These are phyloP conservation scores for Amiota communis DNA, from an alignment of 2,888 invertebrate genomes.

Conservation along the genomic window DNA sequence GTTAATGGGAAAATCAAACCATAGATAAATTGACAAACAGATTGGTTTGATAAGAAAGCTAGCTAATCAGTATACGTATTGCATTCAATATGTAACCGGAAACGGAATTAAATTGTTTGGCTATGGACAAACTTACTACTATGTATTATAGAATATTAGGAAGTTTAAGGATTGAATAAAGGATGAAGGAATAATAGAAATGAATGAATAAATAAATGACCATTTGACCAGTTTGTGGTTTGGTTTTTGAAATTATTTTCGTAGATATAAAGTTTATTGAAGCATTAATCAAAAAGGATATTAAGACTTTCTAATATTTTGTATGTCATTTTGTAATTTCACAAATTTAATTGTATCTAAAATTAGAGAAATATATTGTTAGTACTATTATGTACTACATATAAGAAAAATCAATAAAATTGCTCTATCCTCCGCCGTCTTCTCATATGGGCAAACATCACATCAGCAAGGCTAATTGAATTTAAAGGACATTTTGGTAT, in stretches of 20 bases:
- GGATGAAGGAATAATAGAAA: not conserved
- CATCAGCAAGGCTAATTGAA: not conserved
- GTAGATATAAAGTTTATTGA: slow-evolving; percentile 8
- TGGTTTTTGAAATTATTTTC: not conserved
- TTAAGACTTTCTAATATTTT: not conserved
- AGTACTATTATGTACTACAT: no score
- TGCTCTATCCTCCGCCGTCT: no score
- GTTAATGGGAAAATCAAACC: no score
- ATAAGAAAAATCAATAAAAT: slow-evolving; percentile 4
- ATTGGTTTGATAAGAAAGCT: no score
- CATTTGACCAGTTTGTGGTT: slow-evolving; percentile 2
- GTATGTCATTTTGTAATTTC: slow-evolving; percentile 4
- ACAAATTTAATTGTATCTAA: slow-evolving; percentile 21
- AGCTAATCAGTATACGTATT: no score
- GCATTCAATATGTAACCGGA: not conserved
- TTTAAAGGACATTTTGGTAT: slow-evolving; percentile 1
- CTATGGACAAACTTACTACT: not conserved
- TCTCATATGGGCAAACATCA: not conserved
- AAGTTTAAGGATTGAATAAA: no score
- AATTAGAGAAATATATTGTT: no score
- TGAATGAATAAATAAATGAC: not conserved
- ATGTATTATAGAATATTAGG: no score
- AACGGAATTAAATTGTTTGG: not conserved
- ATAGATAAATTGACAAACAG: no score
- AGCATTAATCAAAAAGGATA: not conserved